Evolutionary conservation across 2,797 vertebrate species (phyloP), one percentile per base, ranked within the genome.

Genomic region (Champsocephalus gunnari): DNA sequence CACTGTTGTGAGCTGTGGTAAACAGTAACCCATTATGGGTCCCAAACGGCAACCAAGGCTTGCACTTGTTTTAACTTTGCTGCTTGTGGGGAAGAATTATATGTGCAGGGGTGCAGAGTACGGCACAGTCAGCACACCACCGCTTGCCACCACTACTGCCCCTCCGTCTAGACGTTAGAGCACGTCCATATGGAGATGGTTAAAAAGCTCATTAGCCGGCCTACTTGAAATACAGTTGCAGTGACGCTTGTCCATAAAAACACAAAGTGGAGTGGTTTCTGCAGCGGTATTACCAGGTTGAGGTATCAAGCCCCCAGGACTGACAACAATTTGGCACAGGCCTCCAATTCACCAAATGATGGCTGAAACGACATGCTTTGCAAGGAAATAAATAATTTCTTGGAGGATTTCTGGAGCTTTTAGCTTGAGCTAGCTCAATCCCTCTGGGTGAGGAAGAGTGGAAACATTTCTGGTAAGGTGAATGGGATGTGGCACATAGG

Each of bases 201-300:
- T 95, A 95, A 93, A 93, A 90, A 89, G 90, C 94, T 95, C 94
- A 94, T 95, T 95, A 95, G 94, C 85, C 80, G 83, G 90, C 92
- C 90, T 93, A 92, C 92, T 94, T 94, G 88, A 93, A 94, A 94
- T 92, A 90, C 92, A 92, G 90, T 94, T 93, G 92, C 92, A 92
- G 91, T 94, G 93, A 95, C 90, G 92, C 92, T 92, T 93, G 90
- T 91, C 92, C 91, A 94, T 95, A 95, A 95, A 95, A 94, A 91
- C 89, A 93, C 87, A 85, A 91, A 93, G 88, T 86, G 69, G 87
- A 88, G 90, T 79, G 90, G 87, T 92, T 91, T 91, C 86, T 89
- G 90, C 83, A 83, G 86, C 63, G 56, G 89, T 85, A 90, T 93
- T 92, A 90, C 89, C 88, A 88, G 86, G 87, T 92, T 88, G 90